These are phyloP conservation scores for Hirudo medicinalis DNA, from an alignment of 1,140 invertebrate species.

Conservation along the genomic window DNA sequence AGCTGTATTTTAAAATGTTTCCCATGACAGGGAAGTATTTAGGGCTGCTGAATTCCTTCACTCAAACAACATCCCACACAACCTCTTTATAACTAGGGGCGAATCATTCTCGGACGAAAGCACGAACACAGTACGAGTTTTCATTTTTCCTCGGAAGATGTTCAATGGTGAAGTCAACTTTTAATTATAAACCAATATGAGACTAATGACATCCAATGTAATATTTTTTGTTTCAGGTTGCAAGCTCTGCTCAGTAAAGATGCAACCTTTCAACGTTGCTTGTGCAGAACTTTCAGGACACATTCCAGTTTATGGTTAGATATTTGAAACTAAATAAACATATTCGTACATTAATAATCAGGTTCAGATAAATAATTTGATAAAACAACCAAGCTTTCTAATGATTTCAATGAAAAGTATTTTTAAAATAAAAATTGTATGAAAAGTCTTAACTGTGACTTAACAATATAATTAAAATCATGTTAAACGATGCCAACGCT, in stretches of 20 bases:
- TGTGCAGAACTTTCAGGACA: constrained; percentile 20
- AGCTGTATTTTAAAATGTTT: too few species aligned
- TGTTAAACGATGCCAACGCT: too few species aligned
- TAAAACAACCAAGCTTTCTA: too few species aligned
- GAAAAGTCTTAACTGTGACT: too few species aligned
- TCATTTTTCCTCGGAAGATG: constrained; percentile 12
- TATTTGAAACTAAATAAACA: too few species aligned
- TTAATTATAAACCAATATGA: neutral
- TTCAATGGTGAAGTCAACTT: neutral
- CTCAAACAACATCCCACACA: constrained; percentile 49
- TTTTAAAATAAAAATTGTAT: too few species aligned
- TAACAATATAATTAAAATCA: too few species aligned
- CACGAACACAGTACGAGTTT: constrained; percentile 8
- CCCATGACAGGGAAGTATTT: too few species aligned
- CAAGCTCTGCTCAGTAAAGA: neutral
- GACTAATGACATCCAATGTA: neutral
- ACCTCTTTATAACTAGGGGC: constrained; percentile 53
- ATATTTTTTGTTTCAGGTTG: too few species aligned
- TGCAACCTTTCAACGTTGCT: constrained; percentile 10
- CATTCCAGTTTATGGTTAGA: constrained; percentile 20
- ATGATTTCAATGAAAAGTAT: too few species aligned
- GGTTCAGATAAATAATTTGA: too few species aligned
- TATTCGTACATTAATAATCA: too few species aligned
- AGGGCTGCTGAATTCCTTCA: constrained; percentile 12
- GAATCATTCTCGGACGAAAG: constrained; percentile 23